Percentiles rank a stretch among this genome's conserved stretches.
phyloP scores from a whole-genome alignment of 2,888 invertebrate species.

The Tiliacea citrago region DNA sequence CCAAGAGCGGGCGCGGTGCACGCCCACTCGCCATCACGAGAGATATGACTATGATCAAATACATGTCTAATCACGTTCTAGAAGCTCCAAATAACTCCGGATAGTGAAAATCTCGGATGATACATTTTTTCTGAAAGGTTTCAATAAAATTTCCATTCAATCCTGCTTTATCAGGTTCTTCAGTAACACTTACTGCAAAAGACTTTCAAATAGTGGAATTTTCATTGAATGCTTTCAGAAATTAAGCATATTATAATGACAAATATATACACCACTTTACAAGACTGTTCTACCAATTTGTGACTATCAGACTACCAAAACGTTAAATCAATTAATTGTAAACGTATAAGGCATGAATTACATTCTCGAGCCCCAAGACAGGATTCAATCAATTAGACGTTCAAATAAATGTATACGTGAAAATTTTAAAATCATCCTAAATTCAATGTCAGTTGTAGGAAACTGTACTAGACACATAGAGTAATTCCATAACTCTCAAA shows the following conservation, averaged over 20 bases:
- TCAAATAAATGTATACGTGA: constrained; percentile 80
- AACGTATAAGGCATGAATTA: constrained; percentile 17
- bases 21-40: constrained; percentile 78
- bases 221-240: constrained; percentile 21
- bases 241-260: constrained; percentile 20
- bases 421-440: constrained; percentile 59
- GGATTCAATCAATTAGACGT: constrained; percentile 62
- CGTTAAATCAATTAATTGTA: constrained; percentile 33
- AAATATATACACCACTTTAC: constrained; percentile 36
- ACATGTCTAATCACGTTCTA: constrained; percentile 86
- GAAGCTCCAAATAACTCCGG: constrained; percentile 2
- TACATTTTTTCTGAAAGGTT: constrained; percentile 30
- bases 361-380: constrained; percentile 25
- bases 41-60: constrained; percentile 89
- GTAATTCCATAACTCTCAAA: constrained; percentile 66
- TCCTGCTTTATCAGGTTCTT: neutral
- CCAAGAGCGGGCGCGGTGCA: constrained; percentile 80
- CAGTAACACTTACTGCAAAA: neutral
- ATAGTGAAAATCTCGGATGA: constrained; percentile 20
- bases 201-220: neutral
- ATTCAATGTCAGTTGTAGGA: constrained; percentile 56
- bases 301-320: constrained; percentile 35
- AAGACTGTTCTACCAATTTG: constrained; percentile 45
- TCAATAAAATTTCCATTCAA: constrained; percentile 2
- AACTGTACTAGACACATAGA: constrained; percentile 57